Conservation (phyloP, 2,113 vertebrate genomes). For the Baryphthengus martii region DNA sequence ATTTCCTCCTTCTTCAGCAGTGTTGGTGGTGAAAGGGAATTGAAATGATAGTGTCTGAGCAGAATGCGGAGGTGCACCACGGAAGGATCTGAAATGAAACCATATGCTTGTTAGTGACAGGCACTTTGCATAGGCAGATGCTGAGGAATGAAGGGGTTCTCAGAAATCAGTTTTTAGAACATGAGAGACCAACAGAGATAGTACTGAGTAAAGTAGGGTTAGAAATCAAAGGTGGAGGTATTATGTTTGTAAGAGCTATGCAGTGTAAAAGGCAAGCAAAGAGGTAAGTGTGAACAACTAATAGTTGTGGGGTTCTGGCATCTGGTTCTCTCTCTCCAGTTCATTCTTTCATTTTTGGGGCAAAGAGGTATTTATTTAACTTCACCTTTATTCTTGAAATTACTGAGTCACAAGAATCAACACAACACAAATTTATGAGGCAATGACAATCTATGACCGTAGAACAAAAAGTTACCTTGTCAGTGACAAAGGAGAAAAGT, state of each 20-base stretch:
- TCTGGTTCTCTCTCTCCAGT: neutral
- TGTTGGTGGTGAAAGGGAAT: neutral
- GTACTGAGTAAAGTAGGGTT: neutral
- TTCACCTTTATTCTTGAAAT: neutral
- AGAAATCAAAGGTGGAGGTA: neutral
- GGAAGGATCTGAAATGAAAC: neutral
- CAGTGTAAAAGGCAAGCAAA: neutral
- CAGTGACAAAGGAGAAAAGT: neutral
- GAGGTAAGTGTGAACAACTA: neutral
- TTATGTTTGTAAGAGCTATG: neutral
- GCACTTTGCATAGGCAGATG: neutral
- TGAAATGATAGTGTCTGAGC: neutral
- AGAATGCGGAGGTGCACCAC: neutral
- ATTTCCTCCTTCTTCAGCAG: neutral
- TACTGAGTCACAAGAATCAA: neutral
- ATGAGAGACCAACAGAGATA: neutral
- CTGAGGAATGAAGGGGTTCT: neutral
- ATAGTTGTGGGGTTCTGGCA: neutral
- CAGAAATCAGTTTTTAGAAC: neutral
- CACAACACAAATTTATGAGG: neutral
- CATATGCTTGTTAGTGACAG: neutral
- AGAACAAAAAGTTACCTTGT: neutral
- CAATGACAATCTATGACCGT: neutral
- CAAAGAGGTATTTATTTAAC: neutral
- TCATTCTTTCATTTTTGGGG: neutral